Evolutionary conservation across 2,113 vertebrate genomes (phyloP), one percentile per base, ranked within the genome.

Genomic region (Zapus hudsonius): DNA sequence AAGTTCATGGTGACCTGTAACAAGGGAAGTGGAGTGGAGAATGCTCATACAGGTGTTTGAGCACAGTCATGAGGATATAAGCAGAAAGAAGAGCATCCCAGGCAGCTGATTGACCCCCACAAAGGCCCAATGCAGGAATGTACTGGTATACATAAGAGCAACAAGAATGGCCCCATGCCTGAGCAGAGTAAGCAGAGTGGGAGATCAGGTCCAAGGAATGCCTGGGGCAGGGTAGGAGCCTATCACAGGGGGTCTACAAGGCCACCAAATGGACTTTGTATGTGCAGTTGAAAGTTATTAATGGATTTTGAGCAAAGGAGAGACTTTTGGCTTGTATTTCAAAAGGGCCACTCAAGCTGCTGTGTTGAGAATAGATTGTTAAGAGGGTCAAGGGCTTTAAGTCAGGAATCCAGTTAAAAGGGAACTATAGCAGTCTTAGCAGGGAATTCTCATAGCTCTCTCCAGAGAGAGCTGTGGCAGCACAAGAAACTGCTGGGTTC

Each of bases 61-160:
- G 55, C 16, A 22, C 7, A 31, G 33, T 23, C 12, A 0, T n/a
- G 57, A 87, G 59, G 73, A 36, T 29, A 11, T 82, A 22, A 63
- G 23, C n/a, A 80, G 40, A 84, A 84, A 86, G 81, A n/a, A 44
- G 59, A 69, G 36, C 29, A 0, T 55, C 72, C 20, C 3, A 36
- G 81, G 61, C 42, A 40, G 4, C 23, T 67, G 79, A 5, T 42
- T 12, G 38, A 25, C 22, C 15, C 16, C 20, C 27, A 0, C 31
- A 22, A 5, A 78, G 84, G 70, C 57, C 59, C 2, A 0, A 1
- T 29, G 61, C 31, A 12, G 36, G 57, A 79, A 33, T 0, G 0
- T 22, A 11, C 17, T 40, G 36, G 42, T 40, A 6, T 38, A 0
- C 74, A 8, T 29, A 7, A 25, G 11, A 82, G 40, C 17, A 15